These are phyloP conservation scores for Anoplophora glabripennis DNA, from an alignment of 1,140 invertebrate species.

Conservation along the genomic window DNA sequence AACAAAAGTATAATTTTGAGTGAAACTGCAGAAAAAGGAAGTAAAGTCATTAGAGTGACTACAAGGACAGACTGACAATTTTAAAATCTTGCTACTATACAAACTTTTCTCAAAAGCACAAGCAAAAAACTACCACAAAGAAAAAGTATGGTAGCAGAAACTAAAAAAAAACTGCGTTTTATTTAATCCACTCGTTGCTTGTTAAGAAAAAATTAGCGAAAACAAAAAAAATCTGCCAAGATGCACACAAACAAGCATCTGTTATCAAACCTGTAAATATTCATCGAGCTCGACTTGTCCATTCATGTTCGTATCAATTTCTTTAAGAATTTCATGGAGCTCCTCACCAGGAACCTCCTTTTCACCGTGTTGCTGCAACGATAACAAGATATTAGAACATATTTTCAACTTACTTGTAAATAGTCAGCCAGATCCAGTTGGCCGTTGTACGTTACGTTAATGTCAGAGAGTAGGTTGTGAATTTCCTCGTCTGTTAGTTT, in stretches of 20 bases:
- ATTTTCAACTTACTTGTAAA: conserved; percentile 62
- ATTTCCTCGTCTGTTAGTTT: conserved; percentile 62
- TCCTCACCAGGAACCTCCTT: conserved; percentile 88
- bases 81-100: no score
- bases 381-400: conserved; percentile 38
- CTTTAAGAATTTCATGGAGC: conserved; percentile 93
- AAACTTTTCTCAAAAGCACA: no score
- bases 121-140: no score
- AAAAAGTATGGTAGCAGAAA: not conserved
- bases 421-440: conserved; percentile 71
- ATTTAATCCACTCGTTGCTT: not conserved
- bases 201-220: conserved; percentile 9
- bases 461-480: conserved; percentile 63
- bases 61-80: no score
- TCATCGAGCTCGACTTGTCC: conserved; percentile 98
- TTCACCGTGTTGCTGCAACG: conserved; percentile 81
- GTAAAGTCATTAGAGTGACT: no score
- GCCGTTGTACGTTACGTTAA: conserved; percentile 65
- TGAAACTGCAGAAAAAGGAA: no score
- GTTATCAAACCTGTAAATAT: conserved; percentile 86
- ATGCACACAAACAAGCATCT: conserved; percentile 18
- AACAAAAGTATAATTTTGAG: no score
- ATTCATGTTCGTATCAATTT: conserved; percentile 99
- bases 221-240: conserved; percentile 8
- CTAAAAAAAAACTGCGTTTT: not conserved